phyloP scores from a whole-genome alignment of 2,113 vertebrate species.

The Butorides virescens region DNA sequence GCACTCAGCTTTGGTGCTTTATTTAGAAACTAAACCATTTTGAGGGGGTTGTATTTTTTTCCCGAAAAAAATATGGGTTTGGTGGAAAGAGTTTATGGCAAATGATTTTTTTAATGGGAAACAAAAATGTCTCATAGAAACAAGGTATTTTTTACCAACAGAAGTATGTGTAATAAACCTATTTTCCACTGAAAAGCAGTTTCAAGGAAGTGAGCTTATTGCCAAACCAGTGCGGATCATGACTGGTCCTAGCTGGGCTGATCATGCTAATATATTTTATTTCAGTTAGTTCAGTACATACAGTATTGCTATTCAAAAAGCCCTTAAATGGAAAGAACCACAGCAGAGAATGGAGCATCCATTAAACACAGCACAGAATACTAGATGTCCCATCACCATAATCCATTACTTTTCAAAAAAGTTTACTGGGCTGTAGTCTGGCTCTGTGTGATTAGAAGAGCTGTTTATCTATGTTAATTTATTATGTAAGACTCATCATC shows the following conservation, averaged over 20 bases:
- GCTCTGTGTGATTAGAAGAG: background rate
- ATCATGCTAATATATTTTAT: background rate
- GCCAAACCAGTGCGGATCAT: background rate
- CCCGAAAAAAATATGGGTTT: rapidly evolving
- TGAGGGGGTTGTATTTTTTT: rapidly evolving
- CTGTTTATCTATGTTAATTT: background rate
- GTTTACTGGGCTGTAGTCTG: background rate
- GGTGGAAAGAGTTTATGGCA: background rate
- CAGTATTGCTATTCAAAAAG: background rate
- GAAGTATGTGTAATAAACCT: background rate
- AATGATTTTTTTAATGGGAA: background rate
- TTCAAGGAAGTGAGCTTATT: background rate
- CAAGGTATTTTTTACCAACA: background rate
- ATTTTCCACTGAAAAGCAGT: background rate
- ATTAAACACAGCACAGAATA: background rate
- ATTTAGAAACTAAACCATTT: rapidly evolving
- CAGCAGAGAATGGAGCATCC: background rate
- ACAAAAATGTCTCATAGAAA: background rate
- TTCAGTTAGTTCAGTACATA: background rate
- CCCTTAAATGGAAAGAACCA: background rate
- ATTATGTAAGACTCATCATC: background rate
- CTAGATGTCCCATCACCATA: background rate
- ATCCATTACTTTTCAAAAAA: background rate
- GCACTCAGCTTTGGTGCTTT: background rate
- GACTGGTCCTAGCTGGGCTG: background rate